A percentile compares a stretch with the other conserved stretches of the same genome.
Evolutionary conservation across 92 coral and sea anemone species (phyloP).

Genomic region (Palythoa heliodiscus): DNA sequence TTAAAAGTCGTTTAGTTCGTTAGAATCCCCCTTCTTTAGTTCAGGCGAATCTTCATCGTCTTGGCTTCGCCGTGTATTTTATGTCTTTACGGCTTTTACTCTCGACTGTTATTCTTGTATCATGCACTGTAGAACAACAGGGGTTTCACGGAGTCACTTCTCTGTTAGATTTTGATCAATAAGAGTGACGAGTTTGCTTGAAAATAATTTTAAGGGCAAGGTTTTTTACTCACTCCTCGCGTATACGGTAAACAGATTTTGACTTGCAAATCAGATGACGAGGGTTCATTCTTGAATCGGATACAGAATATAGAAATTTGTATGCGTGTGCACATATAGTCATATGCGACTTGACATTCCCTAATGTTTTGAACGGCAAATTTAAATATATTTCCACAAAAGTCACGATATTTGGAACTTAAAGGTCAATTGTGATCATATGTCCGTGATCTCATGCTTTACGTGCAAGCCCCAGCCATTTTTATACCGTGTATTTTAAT

Average conservation of each 20-base stretch:
- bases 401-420: slow-evolving; percentile 10
- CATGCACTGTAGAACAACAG: slow-evolving; percentile 6
- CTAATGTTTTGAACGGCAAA: not conserved
- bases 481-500: not conserved
- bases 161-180: not conserved
- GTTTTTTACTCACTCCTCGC: slow-evolving; percentile 4
- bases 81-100: not conserved
- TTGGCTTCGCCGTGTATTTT: not conserved
- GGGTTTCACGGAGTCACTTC: not conserved
- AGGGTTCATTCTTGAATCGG: slow-evolving; percentile 2
- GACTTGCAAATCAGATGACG: slow-evolving; percentile 43
- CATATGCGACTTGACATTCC: not conserved
- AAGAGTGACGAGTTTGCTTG: not conserved
- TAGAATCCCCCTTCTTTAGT: not conserved
- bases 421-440: not conserved
- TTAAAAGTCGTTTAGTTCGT: slow-evolving; percentile 22
- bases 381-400: not conserved
- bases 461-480: not conserved
- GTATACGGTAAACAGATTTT: slow-evolving; percentile 17
- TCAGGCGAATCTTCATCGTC: not conserved
- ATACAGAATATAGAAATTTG: not conserved
- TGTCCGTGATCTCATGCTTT: not conserved
- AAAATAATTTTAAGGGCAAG: not conserved
- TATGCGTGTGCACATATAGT: not conserved
- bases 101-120: not conserved